Evolutionary conservation across 1,140 invertebrate species (phyloP).

Genomic region (Drosophila carrolli): DNA sequence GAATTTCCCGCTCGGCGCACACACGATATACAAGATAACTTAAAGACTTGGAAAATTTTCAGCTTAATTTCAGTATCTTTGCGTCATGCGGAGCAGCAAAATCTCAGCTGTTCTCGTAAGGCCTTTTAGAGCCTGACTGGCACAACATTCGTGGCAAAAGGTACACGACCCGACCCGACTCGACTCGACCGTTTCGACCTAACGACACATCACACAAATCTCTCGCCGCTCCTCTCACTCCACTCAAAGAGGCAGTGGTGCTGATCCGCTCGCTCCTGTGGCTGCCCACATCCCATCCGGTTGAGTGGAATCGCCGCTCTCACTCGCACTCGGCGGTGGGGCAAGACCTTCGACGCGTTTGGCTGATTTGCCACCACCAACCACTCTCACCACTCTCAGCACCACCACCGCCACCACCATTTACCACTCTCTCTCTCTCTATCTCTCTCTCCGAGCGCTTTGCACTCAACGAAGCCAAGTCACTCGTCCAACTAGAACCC

Average conservation of each 20-base stretch:
- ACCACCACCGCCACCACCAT: slow-evolving; percentile 7
- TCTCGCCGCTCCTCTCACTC: slow-evolving; percentile 78
- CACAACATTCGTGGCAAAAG: slow-evolving; percentile 85
- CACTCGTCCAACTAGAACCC: slow-evolving; percentile 63
- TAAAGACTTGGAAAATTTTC: slow-evolving; percentile 55
- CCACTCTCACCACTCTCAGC: background rate
- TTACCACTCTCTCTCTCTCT: slow-evolving; percentile 10
- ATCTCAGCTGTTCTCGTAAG: slow-evolving; percentile 85
- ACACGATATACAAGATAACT: slow-evolving; percentile 14
- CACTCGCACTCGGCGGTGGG: slow-evolving; percentile 51
- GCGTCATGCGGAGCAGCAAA: slow-evolving; percentile 83
- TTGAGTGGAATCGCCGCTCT: slow-evolving; percentile 72
- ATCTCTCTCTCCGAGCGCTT: slow-evolving; percentile 24
- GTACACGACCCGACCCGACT: slow-evolving; percentile 85
- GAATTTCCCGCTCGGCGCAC: slow-evolving; percentile 45
- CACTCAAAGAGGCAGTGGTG: slow-evolving; percentile 30
- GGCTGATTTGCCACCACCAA: slow-evolving; percentile 73
- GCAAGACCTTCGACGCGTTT: slow-evolving; percentile 84
- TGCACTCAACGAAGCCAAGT: slow-evolving; percentile 9
- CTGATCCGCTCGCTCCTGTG: slow-evolving; percentile 39
- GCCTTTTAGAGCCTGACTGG: slow-evolving; percentile 85
- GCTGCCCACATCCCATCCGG: background rate
- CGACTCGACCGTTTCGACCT: slow-evolving; percentile 85
- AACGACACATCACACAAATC: slow-evolving; percentile 85
- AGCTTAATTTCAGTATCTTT: slow-evolving; percentile 55